These are phyloP conservation scores for Mamestra configurata DNA, from an alignment of 1,140 invertebrate genomes.

Conservation along the genomic window DNA sequence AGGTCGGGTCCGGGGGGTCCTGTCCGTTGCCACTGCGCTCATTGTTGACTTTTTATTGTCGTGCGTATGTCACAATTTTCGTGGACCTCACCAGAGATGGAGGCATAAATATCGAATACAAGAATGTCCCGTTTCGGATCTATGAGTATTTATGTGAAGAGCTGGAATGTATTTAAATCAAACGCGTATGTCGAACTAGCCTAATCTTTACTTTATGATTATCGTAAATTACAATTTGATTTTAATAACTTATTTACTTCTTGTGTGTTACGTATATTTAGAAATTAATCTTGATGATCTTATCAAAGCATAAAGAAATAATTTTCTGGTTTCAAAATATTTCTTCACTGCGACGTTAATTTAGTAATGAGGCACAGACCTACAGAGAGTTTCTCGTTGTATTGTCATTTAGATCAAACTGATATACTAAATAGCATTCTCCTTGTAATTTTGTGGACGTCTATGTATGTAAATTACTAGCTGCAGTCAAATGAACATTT, in stretches of 20 bases:
- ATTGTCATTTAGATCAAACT: background rate
- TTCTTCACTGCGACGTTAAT: constrained; percentile 45
- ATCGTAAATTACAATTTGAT: constrained; percentile 84
- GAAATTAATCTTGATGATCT: constrained; percentile 76
- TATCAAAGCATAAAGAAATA: constrained; percentile 61
- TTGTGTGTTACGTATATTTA: constrained; percentile 64
- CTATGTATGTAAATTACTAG: background rate
- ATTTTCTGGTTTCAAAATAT: constrained; percentile 65
- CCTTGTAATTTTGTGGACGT: background rate
- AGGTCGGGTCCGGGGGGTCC: constrained; percentile 78
- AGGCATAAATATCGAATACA: constrained; percentile 77
- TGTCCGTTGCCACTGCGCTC: constrained; percentile 68
- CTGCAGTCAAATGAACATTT: too few species aligned
- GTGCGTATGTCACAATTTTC: constrained; percentile 77
- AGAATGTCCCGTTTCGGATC: constrained; percentile 71
- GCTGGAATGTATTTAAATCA: constrained; percentile 76
- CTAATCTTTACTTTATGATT: constrained; percentile 84
- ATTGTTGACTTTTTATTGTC: constrained; percentile 83
- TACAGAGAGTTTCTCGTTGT: constrained; percentile 13
- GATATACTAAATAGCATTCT: constrained; percentile 30
- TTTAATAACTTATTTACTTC: constrained; percentile 85
- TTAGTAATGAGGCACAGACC: background rate
- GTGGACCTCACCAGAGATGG: constrained; percentile 69
- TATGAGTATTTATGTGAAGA: constrained; percentile 73
- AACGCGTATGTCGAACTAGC: constrained; percentile 62